Conservation (phyloP, 2,888 invertebrate species). For the Oasisia sp. region DNA sequence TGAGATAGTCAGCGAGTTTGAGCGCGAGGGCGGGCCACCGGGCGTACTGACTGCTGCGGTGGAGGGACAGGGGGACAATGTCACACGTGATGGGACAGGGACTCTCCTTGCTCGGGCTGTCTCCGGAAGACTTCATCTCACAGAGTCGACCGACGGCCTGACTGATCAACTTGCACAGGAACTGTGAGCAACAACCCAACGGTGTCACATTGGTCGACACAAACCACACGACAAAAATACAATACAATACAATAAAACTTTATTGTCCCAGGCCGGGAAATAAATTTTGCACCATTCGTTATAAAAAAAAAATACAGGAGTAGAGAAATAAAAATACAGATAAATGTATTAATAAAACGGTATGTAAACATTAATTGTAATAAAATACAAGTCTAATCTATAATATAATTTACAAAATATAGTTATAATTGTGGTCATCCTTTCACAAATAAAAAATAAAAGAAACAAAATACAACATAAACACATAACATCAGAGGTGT, state of each 20-base stretch:
- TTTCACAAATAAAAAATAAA: no score
- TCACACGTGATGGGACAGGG: not conserved
- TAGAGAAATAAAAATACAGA: no score
- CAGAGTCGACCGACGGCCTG: conserved; percentile 70
- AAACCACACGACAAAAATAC: not conserved
- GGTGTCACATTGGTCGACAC: not conserved
- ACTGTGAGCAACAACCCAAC: conserved; percentile 57
- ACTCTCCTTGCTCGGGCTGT: not conserved
- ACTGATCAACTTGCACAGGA: conserved; percentile 78
- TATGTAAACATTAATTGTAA: no score
- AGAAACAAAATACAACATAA: no score
- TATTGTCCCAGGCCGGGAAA: not conserved
- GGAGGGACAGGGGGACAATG: conserved; percentile 18
- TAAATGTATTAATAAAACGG: no score
- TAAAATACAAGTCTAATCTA: no score
- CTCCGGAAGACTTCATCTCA: not conserved
- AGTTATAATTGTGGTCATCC: no score
- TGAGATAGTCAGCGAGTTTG: conserved; percentile 80
- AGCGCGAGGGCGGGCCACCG: conserved; percentile 80
- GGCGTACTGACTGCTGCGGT: conserved; percentile 28
- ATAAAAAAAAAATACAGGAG: no score
- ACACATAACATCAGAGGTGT: no score
- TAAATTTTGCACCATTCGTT: not conserved
- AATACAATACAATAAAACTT: no score
- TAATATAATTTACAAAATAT: no score